These are phyloP conservation scores for Anastrepha obliqua DNA, from an alignment of 1,140 invertebrate genomes.

Conservation along the genomic window DNA sequence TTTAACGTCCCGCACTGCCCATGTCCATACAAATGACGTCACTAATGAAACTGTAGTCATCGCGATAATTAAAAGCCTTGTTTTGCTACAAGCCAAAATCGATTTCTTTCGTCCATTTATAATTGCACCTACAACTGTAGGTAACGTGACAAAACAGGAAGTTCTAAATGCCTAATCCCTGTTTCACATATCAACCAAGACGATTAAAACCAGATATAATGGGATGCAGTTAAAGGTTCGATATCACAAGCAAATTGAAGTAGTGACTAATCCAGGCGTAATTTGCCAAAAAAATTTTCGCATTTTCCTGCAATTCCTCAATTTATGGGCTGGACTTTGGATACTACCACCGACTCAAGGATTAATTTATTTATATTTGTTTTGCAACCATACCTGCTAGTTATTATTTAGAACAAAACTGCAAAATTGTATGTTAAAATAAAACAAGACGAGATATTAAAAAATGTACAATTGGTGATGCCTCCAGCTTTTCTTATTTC, in stretches of 20 bases:
- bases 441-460: neutral
- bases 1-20: neutral
- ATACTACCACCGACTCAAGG: neutral
- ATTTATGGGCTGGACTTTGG: neutral
- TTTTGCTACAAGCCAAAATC: neutral
- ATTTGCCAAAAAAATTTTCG: neutral
- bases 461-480: neutral
- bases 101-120: neutral
- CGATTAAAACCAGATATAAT: too few species aligned
- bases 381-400: neutral
- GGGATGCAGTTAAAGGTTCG: neutral
- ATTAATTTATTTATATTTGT: neutral
- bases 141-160: too few species aligned
- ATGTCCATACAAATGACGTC: slow-evolving; percentile 36
- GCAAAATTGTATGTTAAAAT: neutral
- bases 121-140: too few species aligned
- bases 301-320: neutral
- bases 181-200: too few species aligned
- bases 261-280: slow-evolving; percentile 22
- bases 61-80: neutral
- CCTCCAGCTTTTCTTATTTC: slow-evolving; percentile 8
- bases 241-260: slow-evolving; percentile 2
- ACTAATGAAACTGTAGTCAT: neutral
- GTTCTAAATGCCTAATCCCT: too few species aligned
- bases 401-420: neutral